Conservation (phyloP, 2,797 vertebrate genomes). For the Sebastes nivosus region DNA sequence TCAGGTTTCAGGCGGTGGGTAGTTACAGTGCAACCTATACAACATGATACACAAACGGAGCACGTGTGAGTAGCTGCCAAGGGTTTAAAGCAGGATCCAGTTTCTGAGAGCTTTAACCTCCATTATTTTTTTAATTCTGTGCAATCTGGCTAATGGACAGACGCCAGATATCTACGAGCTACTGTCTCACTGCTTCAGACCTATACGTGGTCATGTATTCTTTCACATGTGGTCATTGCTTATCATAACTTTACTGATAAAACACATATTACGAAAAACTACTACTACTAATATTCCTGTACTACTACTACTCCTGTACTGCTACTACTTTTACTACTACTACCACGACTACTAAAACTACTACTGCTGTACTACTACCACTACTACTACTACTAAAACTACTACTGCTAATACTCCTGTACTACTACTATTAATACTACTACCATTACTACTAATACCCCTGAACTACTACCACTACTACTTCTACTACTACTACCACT, state of each 20-base stretch:
- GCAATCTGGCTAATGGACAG: slow-evolving; percentile 22
- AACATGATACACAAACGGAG: slow-evolving; percentile 63
- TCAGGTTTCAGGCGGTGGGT: slow-evolving; percentile 57
- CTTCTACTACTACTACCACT: fast-evolving
- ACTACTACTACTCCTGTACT: neutral
- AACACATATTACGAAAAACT: neutral
- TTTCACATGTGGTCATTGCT: neutral
- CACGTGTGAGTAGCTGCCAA: slow-evolving; percentile 37
- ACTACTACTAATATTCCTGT: neutral
- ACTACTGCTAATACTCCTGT: too few relatives aligned
- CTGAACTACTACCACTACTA: too few relatives aligned
- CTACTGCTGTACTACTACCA: neutral
- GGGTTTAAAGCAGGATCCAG: slow-evolving; percentile 43
- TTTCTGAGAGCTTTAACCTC: slow-evolving; percentile 50
- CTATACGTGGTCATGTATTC: neutral
- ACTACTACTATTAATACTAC: too few relatives aligned
- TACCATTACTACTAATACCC: too few relatives aligned
- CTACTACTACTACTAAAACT: too few relatives aligned
- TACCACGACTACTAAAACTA: neutral
- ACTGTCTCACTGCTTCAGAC: neutral
- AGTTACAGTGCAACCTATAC: slow-evolving; percentile 68
- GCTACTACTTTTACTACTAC: too few relatives aligned
- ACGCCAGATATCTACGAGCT: neutral
- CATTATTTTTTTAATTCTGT: slow-evolving; percentile 47
- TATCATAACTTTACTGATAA: neutral